Evolutionary conservation across 2,113 vertebrate genomes (phyloP), one percentile per base, ranked within the genome.

Genomic region (Hiodon alosoides): DNA sequence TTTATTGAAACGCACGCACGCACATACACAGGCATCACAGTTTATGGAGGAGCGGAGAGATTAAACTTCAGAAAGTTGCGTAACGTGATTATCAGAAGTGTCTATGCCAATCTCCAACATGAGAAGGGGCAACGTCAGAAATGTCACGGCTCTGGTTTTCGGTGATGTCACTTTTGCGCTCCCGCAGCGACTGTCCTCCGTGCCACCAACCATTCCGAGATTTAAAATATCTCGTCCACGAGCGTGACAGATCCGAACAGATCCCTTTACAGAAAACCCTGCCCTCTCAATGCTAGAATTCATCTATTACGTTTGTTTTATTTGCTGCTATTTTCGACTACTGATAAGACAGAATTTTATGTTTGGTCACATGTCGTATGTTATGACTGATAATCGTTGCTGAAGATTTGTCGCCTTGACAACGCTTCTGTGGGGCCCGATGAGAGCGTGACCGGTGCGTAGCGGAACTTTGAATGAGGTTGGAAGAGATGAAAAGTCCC

Each of bases 251-350:
- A 87, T 86, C 84, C 83, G 70, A 76, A 76, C 81, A 83, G 86
- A 89, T 87, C 85, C 86, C 84, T 85, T 84, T 85, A 80, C 80
- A 79, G 83, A 4, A 66, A 66, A 79, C 80, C 83, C 81, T 84
- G 83, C 76, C 70, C 82, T 81, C 68, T 79, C 82, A 81, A 83
- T 64, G 31, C 11, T 10, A 66, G 13, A 17, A 4, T 66, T 9
- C 46, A 7, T 47, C 48, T 11, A 66, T 66, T 11, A 47, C 64
- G 5, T 13, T 48, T 31, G 16, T 10, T 48, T n/a, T 66, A 31
- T 31, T 31, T 31, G 31, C 31, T 31, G 31, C 31, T 31, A 31
- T 66, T 66, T 46, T 66, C 48, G 64, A 66, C 8, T 66, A 47
- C 14, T 7, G 64, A 47, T 66, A 66, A 66, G 64, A 66, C 31